phyloP scores from a whole-genome alignment of 2,888 invertebrate species.

The Volucella zonaria region DNA sequence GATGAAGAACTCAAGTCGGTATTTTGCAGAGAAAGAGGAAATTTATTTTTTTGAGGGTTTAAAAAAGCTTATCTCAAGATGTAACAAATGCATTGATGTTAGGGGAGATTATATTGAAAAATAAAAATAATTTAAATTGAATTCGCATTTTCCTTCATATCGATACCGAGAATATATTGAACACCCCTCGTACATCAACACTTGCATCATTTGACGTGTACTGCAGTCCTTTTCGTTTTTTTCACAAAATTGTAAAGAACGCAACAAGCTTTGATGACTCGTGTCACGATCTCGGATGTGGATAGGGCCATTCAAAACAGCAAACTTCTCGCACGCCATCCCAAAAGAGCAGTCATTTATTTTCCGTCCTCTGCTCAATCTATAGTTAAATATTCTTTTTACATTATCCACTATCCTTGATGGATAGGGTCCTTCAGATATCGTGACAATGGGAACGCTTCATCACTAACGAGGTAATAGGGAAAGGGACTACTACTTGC shows the following conservation, averaged over 20 bases:
- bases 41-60: too few species aligned
- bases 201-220: constrained; percentile 29
- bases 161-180: too few species aligned
- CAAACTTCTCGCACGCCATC: constrained; percentile 26
- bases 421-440: constrained; percentile 17
- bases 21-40: too few species aligned
- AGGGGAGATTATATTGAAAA: too few species aligned
- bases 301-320: constrained; percentile 27
- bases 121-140: too few species aligned
- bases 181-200: too few species aligned
- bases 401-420: constrained; percentile 18
- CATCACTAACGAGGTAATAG: constrained; percentile 21
- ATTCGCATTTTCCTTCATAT: too few species aligned
- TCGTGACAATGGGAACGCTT: constrained; percentile 11
- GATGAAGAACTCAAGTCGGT: too few species aligned
- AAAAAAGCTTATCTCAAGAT: too few species aligned
- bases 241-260: constrained; percentile 16
- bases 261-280: constrained; percentile 27
- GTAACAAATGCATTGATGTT: too few species aligned
- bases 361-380: constrained; percentile 32
- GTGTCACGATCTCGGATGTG: constrained; percentile 27
- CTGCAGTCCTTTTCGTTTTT: constrained; percentile 27
- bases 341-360: neutral
- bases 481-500: constrained; percentile 18
- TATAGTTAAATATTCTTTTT: neutral